A percentile compares a stretch with the other conserved stretches of the same genome.
phyloP scores from a whole-genome alignment of 2,888 invertebrate species.

The Epiblema foenella region DNA sequence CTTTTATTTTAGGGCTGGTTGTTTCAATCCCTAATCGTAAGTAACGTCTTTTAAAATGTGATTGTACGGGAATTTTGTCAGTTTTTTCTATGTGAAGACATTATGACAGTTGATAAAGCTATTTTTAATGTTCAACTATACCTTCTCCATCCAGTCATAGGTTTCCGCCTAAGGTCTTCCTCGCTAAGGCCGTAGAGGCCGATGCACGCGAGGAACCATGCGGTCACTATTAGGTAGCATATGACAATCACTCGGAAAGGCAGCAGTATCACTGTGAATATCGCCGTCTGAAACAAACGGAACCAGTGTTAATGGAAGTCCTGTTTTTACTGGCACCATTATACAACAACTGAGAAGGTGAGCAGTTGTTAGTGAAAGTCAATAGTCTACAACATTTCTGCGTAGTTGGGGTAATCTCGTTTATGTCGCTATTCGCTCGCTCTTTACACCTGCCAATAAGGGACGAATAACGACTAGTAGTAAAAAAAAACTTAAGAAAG shows the following conservation, averaged over 20 bases:
- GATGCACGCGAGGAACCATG: constrained; percentile 93
- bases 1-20: not conserved
- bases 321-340: not conserved
- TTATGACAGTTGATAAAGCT: too few species aligned
- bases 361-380: not conserved
- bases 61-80: too few species aligned
- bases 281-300: constrained; percentile 89
- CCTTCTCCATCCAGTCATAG: constrained; percentile 96
- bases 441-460: too few species aligned
- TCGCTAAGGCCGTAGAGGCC: constrained; percentile 92
- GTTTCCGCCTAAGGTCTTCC: constrained; percentile 90
- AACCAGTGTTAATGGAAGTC: not conserved
- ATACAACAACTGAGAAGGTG: not conserved
- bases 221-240: constrained; percentile 89
- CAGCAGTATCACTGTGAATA: constrained; percentile 93
- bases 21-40: not conserved
- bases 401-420: too few species aligned
- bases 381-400: too few species aligned
- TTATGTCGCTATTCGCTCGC: too few species aligned
- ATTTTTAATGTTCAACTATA: constrained; percentile 68
- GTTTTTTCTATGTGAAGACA: too few species aligned
- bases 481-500: too few species aligned
- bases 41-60: too few species aligned
- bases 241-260: constrained; percentile 93
- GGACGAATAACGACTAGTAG: too few species aligned